Percentiles rank a stretch among this genome's conserved stretches.
Evolutionary conservation across 1,140 invertebrate genomes (phyloP).

Genomic region (Tetramorium parvispinum): DNA sequence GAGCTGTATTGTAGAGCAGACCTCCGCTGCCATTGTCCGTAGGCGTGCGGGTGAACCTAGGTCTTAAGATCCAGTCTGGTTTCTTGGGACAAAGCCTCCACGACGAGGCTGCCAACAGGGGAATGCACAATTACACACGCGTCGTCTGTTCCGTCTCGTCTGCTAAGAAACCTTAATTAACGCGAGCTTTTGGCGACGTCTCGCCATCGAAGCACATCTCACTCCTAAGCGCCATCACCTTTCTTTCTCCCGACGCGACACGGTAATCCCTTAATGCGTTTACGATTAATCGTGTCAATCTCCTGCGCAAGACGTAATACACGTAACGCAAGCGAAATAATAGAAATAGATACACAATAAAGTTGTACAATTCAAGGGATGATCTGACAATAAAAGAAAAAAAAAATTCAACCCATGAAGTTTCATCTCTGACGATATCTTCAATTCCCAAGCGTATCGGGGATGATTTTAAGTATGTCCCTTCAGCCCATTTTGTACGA

Average conservation of each 20-base stretch:
- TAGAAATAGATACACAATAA: neutral
- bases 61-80: slow-evolving; percentile 36
- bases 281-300: neutral
- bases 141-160: slow-evolving; percentile 50
- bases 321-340: neutral
- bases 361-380: neutral
- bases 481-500: neutral
- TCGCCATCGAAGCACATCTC: neutral
- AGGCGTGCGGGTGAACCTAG: slow-evolving; percentile 64
- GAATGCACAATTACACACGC: slow-evolving; percentile 68
- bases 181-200: slow-evolving; percentile 44
- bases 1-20: slow-evolving; percentile 68
- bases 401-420: neutral
- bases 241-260: neutral
- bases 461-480: neutral
- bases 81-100: slow-evolving; percentile 72
- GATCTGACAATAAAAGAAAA: neutral
- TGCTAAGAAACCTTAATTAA: slow-evolving; percentile 74
- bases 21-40: slow-evolving; percentile 70
- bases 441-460: neutral
- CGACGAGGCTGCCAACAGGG: slow-evolving; percentile 68
- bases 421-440: neutral
- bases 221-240: neutral
- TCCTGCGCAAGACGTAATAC: neutral
- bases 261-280: slow-evolving; percentile 20